Percentiles rank a stretch among this genome's conserved stretches.
These are phyloP conservation scores for Lithobates pipiens DNA, from an alignment of 2,797 vertebrate genomes.

Conservation along the genomic window DNA sequence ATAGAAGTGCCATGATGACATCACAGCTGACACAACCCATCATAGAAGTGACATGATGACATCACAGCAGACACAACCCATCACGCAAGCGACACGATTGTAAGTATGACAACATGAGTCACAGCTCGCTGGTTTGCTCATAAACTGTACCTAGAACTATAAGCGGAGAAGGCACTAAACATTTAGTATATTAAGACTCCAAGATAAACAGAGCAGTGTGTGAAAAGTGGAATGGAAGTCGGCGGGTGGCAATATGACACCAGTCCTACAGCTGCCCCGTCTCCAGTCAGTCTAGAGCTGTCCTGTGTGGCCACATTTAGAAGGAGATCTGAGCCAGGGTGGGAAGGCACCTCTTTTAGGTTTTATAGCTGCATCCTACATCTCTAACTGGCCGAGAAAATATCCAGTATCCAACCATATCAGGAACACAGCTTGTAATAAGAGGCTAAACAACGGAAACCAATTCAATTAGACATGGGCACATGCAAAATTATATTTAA, in stretches of 20 bases:
- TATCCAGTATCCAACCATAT: too few relatives aligned
- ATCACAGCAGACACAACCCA: too few relatives aligned
- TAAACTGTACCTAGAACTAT: background rate
- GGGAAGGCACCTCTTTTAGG: constrained; percentile 14
- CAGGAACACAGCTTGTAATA: too few relatives aligned
- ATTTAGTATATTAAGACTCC: background rate
- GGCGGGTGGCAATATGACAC: constrained; percentile 39
- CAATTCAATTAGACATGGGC: too few relatives aligned
- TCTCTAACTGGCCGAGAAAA: background rate
- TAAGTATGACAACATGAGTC: too few relatives aligned
- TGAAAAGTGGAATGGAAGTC: background rate
- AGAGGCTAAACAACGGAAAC: too few relatives aligned
- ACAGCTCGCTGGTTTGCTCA: background rate
- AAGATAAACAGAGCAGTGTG: background rate
- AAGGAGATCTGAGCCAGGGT: constrained; percentile 34
- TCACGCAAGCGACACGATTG: too few relatives aligned
- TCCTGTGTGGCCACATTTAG: constrained; percentile 48
- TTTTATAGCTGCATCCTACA: constrained; percentile 33
- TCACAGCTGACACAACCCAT: too few relatives aligned
- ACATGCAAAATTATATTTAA: too few relatives aligned
- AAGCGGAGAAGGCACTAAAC: background rate
- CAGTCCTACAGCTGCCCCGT: constrained; percentile 52
- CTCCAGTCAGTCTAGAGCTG: constrained; percentile 48
- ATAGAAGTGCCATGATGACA: too few relatives aligned
- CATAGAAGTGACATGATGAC: too few relatives aligned